Percentiles rank a stretch among this genome's conserved stretches.
phyloP scores from a whole-genome alignment of 2,113 vertebrate species.

The Oreochromis aureus region DNA sequence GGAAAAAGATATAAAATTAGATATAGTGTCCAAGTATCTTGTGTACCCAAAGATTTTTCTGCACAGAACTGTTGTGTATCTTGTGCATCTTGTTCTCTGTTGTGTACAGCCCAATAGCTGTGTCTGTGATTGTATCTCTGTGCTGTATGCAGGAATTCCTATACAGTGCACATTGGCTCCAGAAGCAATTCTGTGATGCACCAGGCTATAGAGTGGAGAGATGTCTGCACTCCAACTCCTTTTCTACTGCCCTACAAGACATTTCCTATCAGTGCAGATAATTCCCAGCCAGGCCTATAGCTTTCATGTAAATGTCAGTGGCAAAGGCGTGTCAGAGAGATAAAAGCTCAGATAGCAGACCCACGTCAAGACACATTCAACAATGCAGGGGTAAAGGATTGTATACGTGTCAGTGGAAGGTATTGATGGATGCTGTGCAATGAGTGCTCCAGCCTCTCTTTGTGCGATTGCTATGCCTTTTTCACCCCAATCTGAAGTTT shows the following conservation, averaged over 20 bases:
- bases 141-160: neutral
- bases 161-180: neutral
- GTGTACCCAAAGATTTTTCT: neutral
- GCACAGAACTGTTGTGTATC: neutral
- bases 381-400: constrained; percentile 16
- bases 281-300: constrained; percentile 35
- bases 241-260: constrained; percentile 21
- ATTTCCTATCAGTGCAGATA: constrained; percentile 46
- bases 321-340: constrained; percentile 39
- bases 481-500: neutral
- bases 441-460: neutral
- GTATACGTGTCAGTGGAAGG: constrained; percentile 6
- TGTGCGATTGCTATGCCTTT: neutral
- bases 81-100: constrained; percentile 1
- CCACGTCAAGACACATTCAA: constrained; percentile 16
- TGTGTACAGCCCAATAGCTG: neutral
- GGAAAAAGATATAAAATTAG: neutral
- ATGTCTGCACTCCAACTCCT: constrained; percentile 21
- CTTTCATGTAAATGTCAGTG: constrained; percentile 65
- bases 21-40: neutral
- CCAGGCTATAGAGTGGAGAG: neutral
- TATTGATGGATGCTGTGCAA: constrained; percentile 21
- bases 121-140: constrained; percentile 28
- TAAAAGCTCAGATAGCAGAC: constrained; percentile 47
- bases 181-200: constrained; percentile 2